Evolutionary conservation across 2,888 invertebrate genomes (phyloP), one percentile per base, ranked within the genome.

Genomic region (Stramonita haemastoma): DNA sequence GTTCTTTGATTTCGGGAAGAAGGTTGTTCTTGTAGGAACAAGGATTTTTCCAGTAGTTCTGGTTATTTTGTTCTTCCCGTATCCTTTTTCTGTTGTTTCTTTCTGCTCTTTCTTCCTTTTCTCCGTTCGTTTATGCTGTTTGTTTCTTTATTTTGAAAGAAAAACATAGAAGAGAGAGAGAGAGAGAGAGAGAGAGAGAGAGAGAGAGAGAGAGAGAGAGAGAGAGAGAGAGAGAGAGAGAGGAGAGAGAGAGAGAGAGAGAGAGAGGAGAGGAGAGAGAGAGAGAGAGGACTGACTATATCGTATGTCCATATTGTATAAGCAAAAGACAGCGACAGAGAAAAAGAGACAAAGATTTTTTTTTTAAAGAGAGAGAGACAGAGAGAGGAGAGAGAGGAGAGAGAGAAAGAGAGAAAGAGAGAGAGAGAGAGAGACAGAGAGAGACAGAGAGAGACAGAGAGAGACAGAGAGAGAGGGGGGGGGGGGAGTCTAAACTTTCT

Each of bases 211-310:
- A 32, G 77, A 77, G 77, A 32, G 32, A 32, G 32, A 77, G 73
- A 73, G 73, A 73, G 73, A 73, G 73, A 73, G 73, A n/a, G n/a
- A 73, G 1, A 70, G n/a, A 73, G 70, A n/a, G n/a, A 73, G n/a
- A 73, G 1, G n/a, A n/a, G 5, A 73, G n/a, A n/a, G n/a, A n/a
- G 4, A n/a, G 70, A 73, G 70, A 73, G n/a, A 73, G 70, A 22
- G 60, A 60, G 6, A 60, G 1, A 15, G 26, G 11, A 11, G 11
- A 32, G 0, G 1, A 2, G 77, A 79, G 1, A 11, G 32, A 79
- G 32, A 34, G 29, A 77, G 29, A 32, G 77, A 29, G 32, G n/a
- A n/a, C n/a, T n/a, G n/a, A n/a, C n/a, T n/a, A n/a, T n/a, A n/a
- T n/a, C n/a, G n/a, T n/a, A n/a, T n/a, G n/a, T n/a, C n/a, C n/a